Base-by-base conservation (phyloP, 2,797 vertebrate genomes). In the Neomorphus geoffroyi region DNA sequence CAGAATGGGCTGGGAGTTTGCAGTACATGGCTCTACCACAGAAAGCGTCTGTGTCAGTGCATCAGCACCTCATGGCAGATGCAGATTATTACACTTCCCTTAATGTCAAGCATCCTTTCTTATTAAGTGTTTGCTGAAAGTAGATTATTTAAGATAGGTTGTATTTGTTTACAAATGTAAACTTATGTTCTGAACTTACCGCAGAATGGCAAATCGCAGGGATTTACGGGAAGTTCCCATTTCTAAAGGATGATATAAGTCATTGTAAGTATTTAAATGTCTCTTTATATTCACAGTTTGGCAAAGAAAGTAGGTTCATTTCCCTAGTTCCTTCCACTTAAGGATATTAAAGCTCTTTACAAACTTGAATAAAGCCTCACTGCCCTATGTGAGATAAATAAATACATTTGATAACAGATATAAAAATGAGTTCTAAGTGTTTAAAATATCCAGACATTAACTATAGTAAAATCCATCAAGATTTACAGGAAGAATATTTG, bases 11-110 rank as follows among this genome's bases (percentile, higher is more conserved):
- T 56, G 21, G 8, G 37, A 45, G 10, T 46, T 57, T 70, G 11
- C 24, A 46, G 22, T 18, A 32, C 8, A 66, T 58, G 50, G 3
- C 32, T 33, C 0, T 18, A 7, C n/a, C 3, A 8, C 18, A 37
- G 2, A 16, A 87, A 21, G 4, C 57, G 10, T 30, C 26, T 7
- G 2, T 13, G 4, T 8, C 18, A 56, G 17, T 69, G 13, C 18
- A 80, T 69, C 46, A 65, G 2, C 4, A 39, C 10, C 35, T 56
- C 0, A 0, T 32, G 39, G 48, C 27, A 74, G 22, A 78, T 4
- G 15, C 19, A 69, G 23, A 5, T 61, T 57, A 64, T 61, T 72
- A 19, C 13, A 46, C 27, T 56, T 39, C 28, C 7, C 23, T 58
- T 90, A 58, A 24, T 8, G 7, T 30, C 53, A 88, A 81, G 10